Base-by-base conservation (phyloP, 2,113 vertebrate genomes). In the Rhineura floridana region DNA sequence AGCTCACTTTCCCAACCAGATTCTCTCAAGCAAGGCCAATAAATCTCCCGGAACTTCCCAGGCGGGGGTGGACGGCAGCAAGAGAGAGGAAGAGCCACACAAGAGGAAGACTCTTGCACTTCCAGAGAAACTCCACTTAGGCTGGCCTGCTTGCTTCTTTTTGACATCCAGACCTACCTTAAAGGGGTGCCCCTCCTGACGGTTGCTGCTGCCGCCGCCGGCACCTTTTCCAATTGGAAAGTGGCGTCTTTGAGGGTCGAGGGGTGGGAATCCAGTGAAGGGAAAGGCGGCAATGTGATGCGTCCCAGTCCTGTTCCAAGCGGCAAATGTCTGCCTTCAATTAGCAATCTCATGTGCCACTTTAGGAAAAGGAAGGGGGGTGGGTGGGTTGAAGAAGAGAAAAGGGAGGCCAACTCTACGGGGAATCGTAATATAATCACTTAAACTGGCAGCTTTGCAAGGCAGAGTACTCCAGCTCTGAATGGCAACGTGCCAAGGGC, bases 381-480 rank as follows among this genome's bases (percentile, higher is more conserved):
- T n/a, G 39, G 2, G 33, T 7, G 15, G 9, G 36, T 12, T 52
- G 8, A 52, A 59, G 15, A 15, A 42, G 15, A 3, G 39, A 4
- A 33, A n/a, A 76, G 78, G n/a, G 75, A 94, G 77, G 87, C 89
- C 88, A 93, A 15, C 81, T 92, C 92, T 69, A 89, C 0, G 0
- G 90, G 91, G 93, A 93, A 83, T 91, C 85, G 81, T 88, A 95
- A 83, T 75, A 89, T 77, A 81, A 88, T 93, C 86, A 88, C 89
- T 92, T 89, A 23, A 81, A 87, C 88, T 93, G 95, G 95, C 93
- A 90, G 91, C 84, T n/a, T 89, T 65, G 91, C 93, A 90, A 0
- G 91, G 83, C 85, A 88, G 90, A 59, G 33, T 69, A 44, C 59
- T 80, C 6, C 65, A 91, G 81, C n/a, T 63, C 46, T 10, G 76